phyloP scores from a whole-genome alignment of 2,888 invertebrate genomes.

The Atrina japonica region DNA sequence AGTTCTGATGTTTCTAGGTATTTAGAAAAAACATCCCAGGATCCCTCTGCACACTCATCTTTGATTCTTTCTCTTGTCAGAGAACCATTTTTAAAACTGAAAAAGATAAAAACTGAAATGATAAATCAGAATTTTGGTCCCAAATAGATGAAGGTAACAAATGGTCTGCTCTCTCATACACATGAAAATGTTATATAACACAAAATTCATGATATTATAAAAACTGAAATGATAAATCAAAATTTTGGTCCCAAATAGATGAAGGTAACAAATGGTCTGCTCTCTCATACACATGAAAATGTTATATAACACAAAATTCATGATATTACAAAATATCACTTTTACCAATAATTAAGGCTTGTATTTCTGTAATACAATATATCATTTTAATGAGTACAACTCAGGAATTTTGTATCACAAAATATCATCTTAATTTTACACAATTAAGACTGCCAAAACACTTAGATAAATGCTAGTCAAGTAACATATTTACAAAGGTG shows the following conservation, averaged over 20 bases:
- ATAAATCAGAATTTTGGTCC: background rate
- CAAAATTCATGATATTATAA: background rate
- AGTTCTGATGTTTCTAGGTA: constrained; percentile 90
- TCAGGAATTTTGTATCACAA: too few relatives aligned
- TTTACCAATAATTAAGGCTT: background rate
- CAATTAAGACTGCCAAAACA: background rate
- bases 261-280: too few relatives aligned
- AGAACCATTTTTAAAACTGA: constrained; percentile 93
- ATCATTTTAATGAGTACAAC: too few relatives aligned
- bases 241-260: background rate
- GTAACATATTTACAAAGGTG: too few relatives aligned
- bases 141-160: too few relatives aligned
- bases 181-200: too few relatives aligned
- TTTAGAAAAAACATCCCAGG: constrained; percentile 92
- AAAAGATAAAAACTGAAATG: constrained; percentile 80
- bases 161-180: too few relatives aligned
- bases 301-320: background rate
- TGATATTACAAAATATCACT: background rate
- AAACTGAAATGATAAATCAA: background rate
- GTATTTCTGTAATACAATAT: too few relatives aligned
- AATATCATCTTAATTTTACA: background rate
- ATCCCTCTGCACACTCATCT: constrained; percentile 87
- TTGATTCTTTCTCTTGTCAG: constrained; percentile 92
- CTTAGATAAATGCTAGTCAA: too few relatives aligned
- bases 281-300: too few relatives aligned